Evolutionary conservation across 2,888 invertebrate species (phyloP).

Genomic region (Dolomedes plantarius): DNA sequence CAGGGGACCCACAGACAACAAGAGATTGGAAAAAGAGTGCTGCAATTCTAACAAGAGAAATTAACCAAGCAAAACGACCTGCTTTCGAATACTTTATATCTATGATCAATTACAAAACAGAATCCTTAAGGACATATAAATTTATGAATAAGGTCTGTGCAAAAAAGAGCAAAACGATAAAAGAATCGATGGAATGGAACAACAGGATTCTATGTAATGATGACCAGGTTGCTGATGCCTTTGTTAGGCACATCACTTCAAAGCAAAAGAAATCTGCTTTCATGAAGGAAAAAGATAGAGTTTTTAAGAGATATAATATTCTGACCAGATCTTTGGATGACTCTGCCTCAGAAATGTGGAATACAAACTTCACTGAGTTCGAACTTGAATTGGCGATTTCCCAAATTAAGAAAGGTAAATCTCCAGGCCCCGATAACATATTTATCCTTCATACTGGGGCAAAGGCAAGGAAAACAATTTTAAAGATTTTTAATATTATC

Average conservation of each 20-base stretch:
- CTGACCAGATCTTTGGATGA: background rate
- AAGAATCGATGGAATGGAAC: constrained; percentile 14
- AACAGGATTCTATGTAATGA: background rate
- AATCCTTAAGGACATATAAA: constrained; percentile 15
- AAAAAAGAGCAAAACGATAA: background rate
- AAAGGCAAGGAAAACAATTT: constrained; percentile 12
- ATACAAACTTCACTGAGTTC: background rate
- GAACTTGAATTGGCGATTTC: constrained; percentile 7
- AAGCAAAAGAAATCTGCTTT: constrained; percentile 17
- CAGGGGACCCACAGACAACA: background rate
- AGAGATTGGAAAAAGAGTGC: background rate
- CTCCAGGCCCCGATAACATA: constrained; percentile 12
- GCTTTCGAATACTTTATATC: constrained; percentile 28
- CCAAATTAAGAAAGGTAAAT: constrained; percentile 14
- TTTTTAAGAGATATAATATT: background rate
- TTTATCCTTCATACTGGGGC: constrained; percentile 23
- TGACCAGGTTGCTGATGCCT: constrained; percentile 16
- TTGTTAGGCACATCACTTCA: background rate
- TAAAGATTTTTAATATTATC: constrained; percentile 34
- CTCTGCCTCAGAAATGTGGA: constrained; percentile 1
- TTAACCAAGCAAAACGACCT: too few species aligned
- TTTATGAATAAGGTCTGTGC: constrained; percentile 14
- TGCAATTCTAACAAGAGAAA: constrained; percentile 20
- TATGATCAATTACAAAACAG: constrained; percentile 41
- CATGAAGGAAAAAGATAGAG: constrained; percentile 17